These are phyloP conservation scores for Corvus moneduloides DNA, from an alignment of 2,113 vertebrate species.

Conservation along the genomic window DNA sequence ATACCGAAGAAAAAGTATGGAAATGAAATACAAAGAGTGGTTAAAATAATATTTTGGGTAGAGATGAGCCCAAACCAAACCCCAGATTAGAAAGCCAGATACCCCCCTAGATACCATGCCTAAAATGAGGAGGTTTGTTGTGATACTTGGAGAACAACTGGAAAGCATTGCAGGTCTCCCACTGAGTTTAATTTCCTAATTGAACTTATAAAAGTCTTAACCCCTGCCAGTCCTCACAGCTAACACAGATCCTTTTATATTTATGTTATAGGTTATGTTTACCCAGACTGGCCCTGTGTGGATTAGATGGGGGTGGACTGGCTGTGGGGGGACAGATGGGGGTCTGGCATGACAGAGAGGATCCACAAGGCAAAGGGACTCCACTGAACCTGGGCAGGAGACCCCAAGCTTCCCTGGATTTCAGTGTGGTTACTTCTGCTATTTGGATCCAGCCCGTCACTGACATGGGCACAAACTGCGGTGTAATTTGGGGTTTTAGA, in stretches of 20 bases:
- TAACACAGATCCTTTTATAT: neutral
- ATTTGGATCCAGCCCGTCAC: neutral
- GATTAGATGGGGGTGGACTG: neutral
- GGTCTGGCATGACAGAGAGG: neutral
- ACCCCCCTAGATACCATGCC: slow-evolving; percentile 4
- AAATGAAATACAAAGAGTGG: slow-evolving; percentile 56
- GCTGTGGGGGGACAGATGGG: neutral
- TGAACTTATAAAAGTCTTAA: neutral
- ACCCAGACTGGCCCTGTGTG: neutral
- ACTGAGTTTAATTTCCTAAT: neutral
- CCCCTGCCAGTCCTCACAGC: neutral
- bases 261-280: neutral
- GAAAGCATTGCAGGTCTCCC: slow-evolving; percentile 20
- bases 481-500: slow-evolving; percentile 22
- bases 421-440: neutral
- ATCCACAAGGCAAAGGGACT: neutral
- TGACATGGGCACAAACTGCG: neutral
- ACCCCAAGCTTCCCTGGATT: neutral
- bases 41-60: slow-evolving; percentile 61
- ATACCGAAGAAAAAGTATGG: slow-evolving; percentile 40
- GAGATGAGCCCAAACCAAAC: slow-evolving; percentile 51
- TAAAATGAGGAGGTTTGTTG: slow-evolving; percentile 2
- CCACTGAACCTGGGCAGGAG: neutral
- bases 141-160: neutral
- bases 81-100: slow-evolving; percentile 17